phyloP scores from a whole-genome alignment of 2,797 vertebrate species.

The Anableps anableps region DNA sequence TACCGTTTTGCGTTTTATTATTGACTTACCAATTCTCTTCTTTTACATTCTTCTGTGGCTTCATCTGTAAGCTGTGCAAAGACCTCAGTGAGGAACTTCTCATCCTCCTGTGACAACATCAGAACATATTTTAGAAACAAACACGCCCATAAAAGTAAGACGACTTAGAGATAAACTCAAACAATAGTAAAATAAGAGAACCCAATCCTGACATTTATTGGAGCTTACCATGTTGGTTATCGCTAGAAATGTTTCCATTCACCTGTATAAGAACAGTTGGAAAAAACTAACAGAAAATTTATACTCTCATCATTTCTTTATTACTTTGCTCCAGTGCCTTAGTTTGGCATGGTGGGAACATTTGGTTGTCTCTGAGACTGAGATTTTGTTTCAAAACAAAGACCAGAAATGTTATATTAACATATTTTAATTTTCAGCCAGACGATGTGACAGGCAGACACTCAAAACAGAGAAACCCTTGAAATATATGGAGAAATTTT shows the following conservation, averaged over 20 bases:
- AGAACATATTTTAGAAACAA: conserved; percentile 22
- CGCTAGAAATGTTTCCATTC: conserved; percentile 12
- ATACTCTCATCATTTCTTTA: neutral
- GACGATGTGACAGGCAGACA: neutral
- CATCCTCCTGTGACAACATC: conserved; percentile 88
- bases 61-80: conserved; percentile 99
- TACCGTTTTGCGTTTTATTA: neutral
- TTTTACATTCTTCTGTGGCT: conserved; percentile 94
- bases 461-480: neutral
- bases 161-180: neutral
- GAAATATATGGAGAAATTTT: neutral
- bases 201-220: conserved; percentile 1
- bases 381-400: neutral
- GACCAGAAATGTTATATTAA: neutral
- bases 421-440: conserved; percentile 8
- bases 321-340: neutral
- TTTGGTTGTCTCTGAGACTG: neutral
- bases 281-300: conserved; percentile 12
- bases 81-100: conserved; percentile 98
- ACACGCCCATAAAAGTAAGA: neutral
- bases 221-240: conserved; percentile 15
- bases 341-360: neutral
- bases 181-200: neutral
- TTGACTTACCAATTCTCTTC: conserved; percentile 91
- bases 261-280: conserved; percentile 5